Conservation (phyloP, 37 sponge, comb jelly and placozoan species). For the Halisarca cf. caerulea region DNA sequence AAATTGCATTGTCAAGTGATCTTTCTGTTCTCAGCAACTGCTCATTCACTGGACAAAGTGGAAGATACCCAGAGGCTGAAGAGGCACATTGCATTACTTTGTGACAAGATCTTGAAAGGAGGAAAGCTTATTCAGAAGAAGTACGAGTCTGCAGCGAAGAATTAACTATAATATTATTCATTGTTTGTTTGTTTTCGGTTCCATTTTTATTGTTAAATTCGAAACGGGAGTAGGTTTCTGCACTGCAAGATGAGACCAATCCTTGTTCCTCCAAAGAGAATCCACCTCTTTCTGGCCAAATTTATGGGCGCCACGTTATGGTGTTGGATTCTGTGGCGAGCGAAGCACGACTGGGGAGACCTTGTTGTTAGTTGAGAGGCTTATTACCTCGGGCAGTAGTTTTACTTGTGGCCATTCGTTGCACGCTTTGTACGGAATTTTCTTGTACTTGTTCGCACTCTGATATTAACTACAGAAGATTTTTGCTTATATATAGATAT, state of each 20-base stretch:
- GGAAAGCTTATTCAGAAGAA: conserved; percentile 27
- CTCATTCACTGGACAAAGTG: conserved; percentile 54
- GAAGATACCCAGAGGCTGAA: conserved; percentile 79
- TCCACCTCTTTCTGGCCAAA: conserved; percentile 57
- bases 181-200: not conserved
- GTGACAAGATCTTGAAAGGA: conserved; percentile 83
- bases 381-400: too few species aligned
- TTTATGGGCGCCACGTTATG: conserved; percentile 78
- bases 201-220: not conserved
- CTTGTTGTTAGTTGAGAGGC: conserved; percentile 62
- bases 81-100: conserved; percentile 90
- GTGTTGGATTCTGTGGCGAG: conserved; percentile 92
- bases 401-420: too few species aligned
- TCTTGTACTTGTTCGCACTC: too few species aligned
- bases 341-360: conserved; percentile 92
- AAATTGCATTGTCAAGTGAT: too few species aligned
- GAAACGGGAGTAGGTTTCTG: too few species aligned
- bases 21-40: conserved; percentile 29
- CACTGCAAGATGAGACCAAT: conserved; percentile 39
- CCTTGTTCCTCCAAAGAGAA: conserved; percentile 38
- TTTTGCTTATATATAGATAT: too few species aligned
- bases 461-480: too few species aligned
- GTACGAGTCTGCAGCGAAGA: too few species aligned
- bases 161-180: too few species aligned
- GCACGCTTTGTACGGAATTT: too few species aligned